Conservation (phyloP, 2,888 invertebrate genomes). For the Macrosiphum euphorbiae region DNA sequence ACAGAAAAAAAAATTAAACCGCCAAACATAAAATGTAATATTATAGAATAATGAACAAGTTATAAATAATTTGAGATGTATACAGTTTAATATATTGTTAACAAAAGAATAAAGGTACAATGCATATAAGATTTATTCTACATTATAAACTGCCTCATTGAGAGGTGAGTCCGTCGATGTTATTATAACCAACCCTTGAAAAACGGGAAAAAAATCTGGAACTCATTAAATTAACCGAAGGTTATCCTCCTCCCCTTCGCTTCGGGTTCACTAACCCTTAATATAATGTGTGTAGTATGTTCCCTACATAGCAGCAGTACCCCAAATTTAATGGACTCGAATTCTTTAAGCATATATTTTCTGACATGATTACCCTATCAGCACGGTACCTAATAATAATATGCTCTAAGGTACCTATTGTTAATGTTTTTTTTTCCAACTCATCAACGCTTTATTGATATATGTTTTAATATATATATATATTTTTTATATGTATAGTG, state of each 20-base stretch:
- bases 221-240: constrained; percentile 31
- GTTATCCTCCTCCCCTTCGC: not conserved
- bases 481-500: not conserved
- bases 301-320: not conserved
- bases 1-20: not conserved
- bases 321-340: constrained; percentile 49
- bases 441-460: constrained; percentile 28
- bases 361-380: constrained; percentile 37
- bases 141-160: not conserved
- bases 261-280: constrained; percentile 42
- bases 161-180: not conserved
- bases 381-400: not conserved
- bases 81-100: not conserved
- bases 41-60: not conserved
- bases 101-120: not conserved
- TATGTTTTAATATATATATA: not conserved
- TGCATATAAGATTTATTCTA: not conserved
- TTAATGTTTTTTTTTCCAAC: constrained; percentile 25
- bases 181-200: constrained; percentile 18
- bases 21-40: not conserved
- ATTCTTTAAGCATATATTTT: constrained; percentile 5
- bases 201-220: constrained; percentile 11
- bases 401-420: not conserved
- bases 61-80: not conserved
- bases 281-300: not conserved